A percentile compares a stretch with the other conserved stretches of the same genome.
Conservation (phyloP, 1,140 invertebrate species). For the Lordiphosa stackelbergi region DNA sequence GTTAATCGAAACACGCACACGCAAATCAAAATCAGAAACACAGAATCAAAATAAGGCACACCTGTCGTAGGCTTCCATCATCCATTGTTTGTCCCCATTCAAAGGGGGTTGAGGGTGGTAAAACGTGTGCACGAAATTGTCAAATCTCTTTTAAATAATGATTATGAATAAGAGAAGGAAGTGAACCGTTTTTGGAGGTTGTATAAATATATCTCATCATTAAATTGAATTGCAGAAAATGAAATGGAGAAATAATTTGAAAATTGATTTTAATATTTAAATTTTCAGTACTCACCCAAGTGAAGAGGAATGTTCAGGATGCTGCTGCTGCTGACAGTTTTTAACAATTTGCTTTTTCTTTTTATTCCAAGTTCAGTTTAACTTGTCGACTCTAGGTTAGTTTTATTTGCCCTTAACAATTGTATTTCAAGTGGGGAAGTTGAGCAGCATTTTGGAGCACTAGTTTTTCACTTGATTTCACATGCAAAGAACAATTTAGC, state of each 20-base stretch:
- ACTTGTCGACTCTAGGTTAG: slow-evolving; percentile 22
- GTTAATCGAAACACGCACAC: slow-evolving; percentile 42
- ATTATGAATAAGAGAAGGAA: too few species aligned
- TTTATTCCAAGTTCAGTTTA: slow-evolving; percentile 3
- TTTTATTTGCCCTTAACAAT: slow-evolving; percentile 10
- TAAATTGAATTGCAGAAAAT: not conserved
- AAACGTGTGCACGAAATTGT: not conserved
- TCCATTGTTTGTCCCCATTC: slow-evolving; percentile 21
- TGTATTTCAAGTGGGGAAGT: too few species aligned
- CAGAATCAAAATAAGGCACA: slow-evolving; percentile 31
- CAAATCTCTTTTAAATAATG: too few species aligned
- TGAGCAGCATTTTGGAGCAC: slow-evolving; percentile 16
- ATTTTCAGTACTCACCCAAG: slow-evolving; percentile 17
- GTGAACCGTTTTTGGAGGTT: too few species aligned
- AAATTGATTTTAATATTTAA: not conserved
- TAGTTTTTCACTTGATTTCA: slow-evolving; percentile 52
- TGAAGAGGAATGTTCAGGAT: not conserved
- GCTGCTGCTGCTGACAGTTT: slow-evolving; percentile 1
- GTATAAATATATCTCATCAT: not conserved
- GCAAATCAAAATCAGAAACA: slow-evolving; percentile 39
- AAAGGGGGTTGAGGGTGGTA: not conserved
- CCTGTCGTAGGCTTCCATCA: slow-evolving; percentile 31
- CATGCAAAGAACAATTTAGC: slow-evolving; percentile 37
- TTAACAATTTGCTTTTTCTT: slow-evolving; percentile 1
- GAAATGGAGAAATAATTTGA: not conserved